Evolutionary conservation across 2,888 invertebrate genomes (phyloP).

Genomic region (Didymodactylos carnosus): DNA sequence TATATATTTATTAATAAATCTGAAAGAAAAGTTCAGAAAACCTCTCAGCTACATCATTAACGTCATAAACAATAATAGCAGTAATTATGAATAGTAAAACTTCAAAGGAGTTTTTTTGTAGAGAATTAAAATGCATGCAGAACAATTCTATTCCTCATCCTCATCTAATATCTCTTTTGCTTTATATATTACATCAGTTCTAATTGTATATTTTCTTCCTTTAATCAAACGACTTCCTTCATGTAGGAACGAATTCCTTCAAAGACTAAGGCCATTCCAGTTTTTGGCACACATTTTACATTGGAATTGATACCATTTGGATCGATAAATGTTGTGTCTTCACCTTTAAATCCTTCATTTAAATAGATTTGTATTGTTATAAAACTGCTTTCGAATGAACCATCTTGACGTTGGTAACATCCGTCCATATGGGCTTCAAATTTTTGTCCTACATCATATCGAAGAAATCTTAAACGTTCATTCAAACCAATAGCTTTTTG

Average conservation of each 20-base stretch:
- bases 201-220: constrained; percentile 22
- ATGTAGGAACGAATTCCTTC: constrained; percentile 23
- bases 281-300: background rate
- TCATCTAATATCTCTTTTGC: too few species aligned
- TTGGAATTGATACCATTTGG: background rate
- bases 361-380: background rate
- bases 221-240: constrained; percentile 22
- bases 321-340: background rate
- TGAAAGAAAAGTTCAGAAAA: too few species aligned
- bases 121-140: too few species aligned
- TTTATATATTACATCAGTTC: constrained; percentile 25
- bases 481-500: constrained; percentile 20
- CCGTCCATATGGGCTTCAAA: constrained; percentile 23
- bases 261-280: constrained; percentile 22
- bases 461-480: constrained; percentile 21
- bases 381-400: background rate
- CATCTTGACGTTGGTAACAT: constrained; percentile 1
- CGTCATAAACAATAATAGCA: too few species aligned
- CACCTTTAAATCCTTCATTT: background rate
- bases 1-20: too few species aligned
- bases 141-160: too few species aligned
- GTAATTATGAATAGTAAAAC: too few species aligned
- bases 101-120: too few species aligned
- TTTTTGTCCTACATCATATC: constrained; percentile 24
- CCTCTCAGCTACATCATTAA: too few species aligned